Evolutionary conservation across 2,888 invertebrate species (phyloP).

Genomic region (Ceraclea dissimilis): DNA sequence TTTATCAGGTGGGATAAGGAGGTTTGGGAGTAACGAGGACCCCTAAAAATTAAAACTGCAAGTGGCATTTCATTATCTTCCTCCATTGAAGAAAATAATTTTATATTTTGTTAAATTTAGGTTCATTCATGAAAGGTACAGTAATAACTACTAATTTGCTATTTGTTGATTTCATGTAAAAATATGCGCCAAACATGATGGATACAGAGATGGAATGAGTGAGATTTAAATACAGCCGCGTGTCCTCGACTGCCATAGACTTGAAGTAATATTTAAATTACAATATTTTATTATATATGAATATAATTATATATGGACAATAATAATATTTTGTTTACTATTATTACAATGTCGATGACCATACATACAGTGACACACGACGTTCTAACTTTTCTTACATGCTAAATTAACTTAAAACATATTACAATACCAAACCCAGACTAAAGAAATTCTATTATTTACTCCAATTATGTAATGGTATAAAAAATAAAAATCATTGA

Average conservation of each 20-base stretch:
- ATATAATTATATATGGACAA: constrained; percentile 26
- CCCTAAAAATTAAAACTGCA: constrained; percentile 22
- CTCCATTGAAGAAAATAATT: constrained; percentile 25
- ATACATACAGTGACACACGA: constrained; percentile 26
- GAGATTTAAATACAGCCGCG: constrained; percentile 26
- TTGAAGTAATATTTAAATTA: constrained; percentile 6
- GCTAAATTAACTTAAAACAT: constrained; percentile 23
- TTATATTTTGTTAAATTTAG: constrained; percentile 23
- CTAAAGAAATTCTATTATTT: constrained; percentile 10
- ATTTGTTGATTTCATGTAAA: constrained; percentile 24
- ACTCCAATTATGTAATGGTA: constrained; percentile 13
- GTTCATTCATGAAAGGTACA: constrained; percentile 26
- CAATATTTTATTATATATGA: constrained; percentile 1
- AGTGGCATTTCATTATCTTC: constrained; percentile 23
- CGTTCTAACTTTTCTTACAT: constrained; percentile 24
- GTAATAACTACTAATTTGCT: constrained; percentile 26
- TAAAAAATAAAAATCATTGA: constrained; percentile 15
- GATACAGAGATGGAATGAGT: constrained; percentile 24
- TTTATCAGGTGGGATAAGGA: neutral
- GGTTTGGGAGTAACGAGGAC: constrained; percentile 2
- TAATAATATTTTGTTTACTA: constrained; percentile 19
- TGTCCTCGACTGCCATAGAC: constrained; percentile 17
- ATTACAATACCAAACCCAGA: constrained; percentile 21
- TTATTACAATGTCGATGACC: constrained; percentile 25
- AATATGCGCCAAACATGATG: constrained; percentile 25